Evolutionary conservation across 1,140 invertebrate species (phyloP), one percentile per base, ranked within the genome.

Genomic region (Aradophagus sp.): DNA sequence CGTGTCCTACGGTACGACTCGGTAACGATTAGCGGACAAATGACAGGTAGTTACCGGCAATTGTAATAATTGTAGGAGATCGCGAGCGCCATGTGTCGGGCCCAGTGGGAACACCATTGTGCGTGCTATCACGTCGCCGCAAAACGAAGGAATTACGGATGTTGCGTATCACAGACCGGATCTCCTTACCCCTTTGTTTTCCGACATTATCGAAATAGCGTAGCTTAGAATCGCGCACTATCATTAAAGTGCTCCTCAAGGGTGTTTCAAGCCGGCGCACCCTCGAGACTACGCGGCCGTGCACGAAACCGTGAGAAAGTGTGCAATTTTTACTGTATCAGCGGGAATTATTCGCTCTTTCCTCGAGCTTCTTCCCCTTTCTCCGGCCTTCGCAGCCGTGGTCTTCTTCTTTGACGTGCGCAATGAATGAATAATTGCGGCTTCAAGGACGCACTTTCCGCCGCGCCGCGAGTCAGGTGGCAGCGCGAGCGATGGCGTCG

Each of bases 21-120:
- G 27, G 76, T 80, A 80, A 80, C 80, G 77, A 84, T 84, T 83
- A 84, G 77, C 78, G 76, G 75, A 82, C 83, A 84, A 84, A 83
- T 83, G 79, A 74, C 77, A 72, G 74, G 77, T 76, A 80, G 74
- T 83, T 83, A 80, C 73, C 69, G 62, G 77, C 83, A 84, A 84
- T 84, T 84, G 80, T 83, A 84, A 84, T 84, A 84, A 84, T 84
- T 82, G 79, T 81, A 77, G 77, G 17, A 59, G 66, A 69, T 68
- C 63, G 62, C 59, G 27, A 59, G 35, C 74, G 73, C 68, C 81
- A 81, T 82, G 76, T 83, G 80, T 77, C 66, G 27, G 55, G 50
- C 42, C 35, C 59, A 68, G 71, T 77, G 73, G 75, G 79, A 77
- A 79, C 41, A 53, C 34, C 59, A 77, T 78, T 77, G 78, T 70